Evolutionary conservation across 2,888 invertebrate genomes (phyloP), one percentile per base, ranked within the genome.

Genomic region (Lithophane leautieri): DNA sequence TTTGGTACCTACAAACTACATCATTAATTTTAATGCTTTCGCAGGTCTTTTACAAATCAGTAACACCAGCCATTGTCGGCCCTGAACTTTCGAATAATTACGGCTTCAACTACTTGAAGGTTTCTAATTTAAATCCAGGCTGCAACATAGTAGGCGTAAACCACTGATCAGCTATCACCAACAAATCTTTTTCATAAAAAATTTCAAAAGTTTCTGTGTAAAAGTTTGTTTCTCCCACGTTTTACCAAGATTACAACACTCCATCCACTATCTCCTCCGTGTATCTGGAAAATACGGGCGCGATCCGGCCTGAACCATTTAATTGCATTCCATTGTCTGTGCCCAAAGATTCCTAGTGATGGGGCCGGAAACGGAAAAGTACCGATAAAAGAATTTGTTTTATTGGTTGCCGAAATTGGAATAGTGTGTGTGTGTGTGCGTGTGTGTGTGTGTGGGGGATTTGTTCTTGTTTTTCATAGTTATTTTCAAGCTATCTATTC

Each of bases 311-410:
- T 60, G 78, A 71, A 73, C 71, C 73, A 69, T 79, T 86, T 87
- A 87, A 87, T 87, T 87, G 87, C 88, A 87, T 87, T 87, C 87
- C 88, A 85, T 76, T 87, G 88, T 88, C 86, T 75, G 76, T 54
- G 69, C 58, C 76, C 79, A 82, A 86, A 86, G 81, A 86, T 83
- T 65, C n/a, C 69, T 84, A 88, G 86, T 79, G 86, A 83, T 84
- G 88, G 73, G 83, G 56, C 65, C 34, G 54, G 19, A 54, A 66
- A 34, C 58, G 52, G 54, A 22, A 42, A 22, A 16, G 44, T 34
- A 47, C 22, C 34, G 66, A 52, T 52, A 47, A 79, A 79, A 69
- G n/a, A 54, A 68, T 34, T 56, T 50, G 54, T 67, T 83, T 61
- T 60, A 56, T 42, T 25, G n/a, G 47, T 52, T 34, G 34, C 14